A percentile compares a stretch with the other conserved stretches of the same genome.
Evolutionary conservation across 2,797 vertebrate genomes (phyloP).

Genomic region (Mormyrops boulengeri): DNA sequence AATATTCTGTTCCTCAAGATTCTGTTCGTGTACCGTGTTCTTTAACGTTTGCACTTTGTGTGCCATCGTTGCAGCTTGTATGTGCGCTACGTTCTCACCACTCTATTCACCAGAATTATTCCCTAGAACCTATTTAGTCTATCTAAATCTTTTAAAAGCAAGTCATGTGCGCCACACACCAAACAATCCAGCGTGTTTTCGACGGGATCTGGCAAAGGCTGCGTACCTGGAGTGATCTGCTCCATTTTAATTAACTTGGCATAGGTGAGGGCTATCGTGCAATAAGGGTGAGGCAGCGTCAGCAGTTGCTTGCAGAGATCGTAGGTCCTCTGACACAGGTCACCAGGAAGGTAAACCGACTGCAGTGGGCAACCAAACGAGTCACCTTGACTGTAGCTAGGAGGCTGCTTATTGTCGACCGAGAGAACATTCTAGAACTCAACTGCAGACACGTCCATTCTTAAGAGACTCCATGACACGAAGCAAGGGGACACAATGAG

Average conservation of each 20-base stretch:
- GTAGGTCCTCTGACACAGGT: conserved; percentile 60
- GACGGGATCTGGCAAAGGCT: not conserved
- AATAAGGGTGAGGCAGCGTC: conserved; percentile 71
- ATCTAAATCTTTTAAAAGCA: not conserved
- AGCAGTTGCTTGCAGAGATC: conserved; percentile 65
- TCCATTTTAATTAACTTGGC: conserved; percentile 66
- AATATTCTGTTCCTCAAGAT: not conserved
- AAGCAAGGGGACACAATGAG: not conserved
- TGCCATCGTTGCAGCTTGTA: not conserved
- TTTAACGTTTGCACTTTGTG: not conserved
- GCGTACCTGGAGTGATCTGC: conserved; percentile 62
- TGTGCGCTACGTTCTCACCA: not conserved
- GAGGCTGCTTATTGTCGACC: not conserved
- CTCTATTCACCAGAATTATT: not conserved
- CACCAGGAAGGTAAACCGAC: conserved; percentile 60
- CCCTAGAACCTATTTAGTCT: not conserved
- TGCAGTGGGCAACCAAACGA: conserved; percentile 37
- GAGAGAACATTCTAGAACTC: not conserved
- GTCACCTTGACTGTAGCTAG: not conserved
- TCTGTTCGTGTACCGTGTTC: not conserved
- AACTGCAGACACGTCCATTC: not conserved
- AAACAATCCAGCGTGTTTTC: not conserved
- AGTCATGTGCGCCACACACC: not conserved
- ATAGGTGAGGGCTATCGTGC: conserved; percentile 64
- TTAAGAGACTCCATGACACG: not conserved